Evolutionary conservation across 2,888 invertebrate species (phyloP).

Genomic region (Meiosimyza platycephala): DNA sequence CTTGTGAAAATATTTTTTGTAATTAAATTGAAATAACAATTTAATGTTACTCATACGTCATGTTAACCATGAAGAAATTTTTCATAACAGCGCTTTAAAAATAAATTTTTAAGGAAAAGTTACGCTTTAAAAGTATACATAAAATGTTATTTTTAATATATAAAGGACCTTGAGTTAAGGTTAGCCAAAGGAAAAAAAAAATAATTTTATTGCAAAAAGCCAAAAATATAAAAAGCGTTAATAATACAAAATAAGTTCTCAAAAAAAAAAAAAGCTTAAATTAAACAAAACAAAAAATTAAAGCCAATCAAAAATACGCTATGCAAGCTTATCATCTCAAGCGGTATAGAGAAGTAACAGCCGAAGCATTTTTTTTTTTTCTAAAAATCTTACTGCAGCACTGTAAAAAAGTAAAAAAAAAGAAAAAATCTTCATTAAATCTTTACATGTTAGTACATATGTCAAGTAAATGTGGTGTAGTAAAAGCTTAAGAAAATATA

Average conservation of each 20-base stretch:
- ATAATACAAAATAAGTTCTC: neutral
- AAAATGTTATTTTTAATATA: no score
- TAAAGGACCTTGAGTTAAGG: no score
- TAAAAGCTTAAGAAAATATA: neutral
- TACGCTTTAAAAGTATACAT: no score
- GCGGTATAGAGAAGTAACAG: conserved; percentile 15
- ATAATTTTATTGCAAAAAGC: neutral
- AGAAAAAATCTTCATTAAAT: neutral
- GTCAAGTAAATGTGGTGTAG: neutral
- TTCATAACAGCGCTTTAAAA: no score
- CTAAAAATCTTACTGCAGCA: conserved; percentile 24
- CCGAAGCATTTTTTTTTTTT: conserved; percentile 35
- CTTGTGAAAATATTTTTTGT: no score
- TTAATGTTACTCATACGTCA: no score
- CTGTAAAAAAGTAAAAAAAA: conserved; percentile 44
- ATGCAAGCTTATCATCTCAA: conserved; percentile 21
- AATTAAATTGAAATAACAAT: no score
- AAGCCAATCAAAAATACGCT: conserved; percentile 11
- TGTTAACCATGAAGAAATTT: no score
- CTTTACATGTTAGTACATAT: neutral
- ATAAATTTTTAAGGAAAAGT: no score
- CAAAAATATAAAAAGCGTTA: neutral
- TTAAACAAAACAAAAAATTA: neutral
- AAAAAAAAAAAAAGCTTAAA: conserved; percentile 15
- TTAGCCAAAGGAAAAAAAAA: neutral